Evolutionary conservation across 2,888 invertebrate species (phyloP), one percentile per base, ranked within the genome.

Genomic region (Eucera pruinosa): DNA sequence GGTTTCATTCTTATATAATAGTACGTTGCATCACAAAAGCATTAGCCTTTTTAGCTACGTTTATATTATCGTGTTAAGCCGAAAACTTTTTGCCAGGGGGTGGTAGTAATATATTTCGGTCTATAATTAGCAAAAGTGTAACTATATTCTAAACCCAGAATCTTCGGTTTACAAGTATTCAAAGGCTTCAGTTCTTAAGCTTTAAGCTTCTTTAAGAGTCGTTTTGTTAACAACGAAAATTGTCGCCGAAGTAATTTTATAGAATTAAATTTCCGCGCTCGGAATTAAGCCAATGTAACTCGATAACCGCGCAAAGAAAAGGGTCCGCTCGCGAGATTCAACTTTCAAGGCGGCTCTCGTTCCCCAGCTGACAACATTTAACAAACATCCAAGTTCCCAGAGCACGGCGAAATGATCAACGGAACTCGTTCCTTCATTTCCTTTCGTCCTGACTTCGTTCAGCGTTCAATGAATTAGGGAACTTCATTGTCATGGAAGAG

Each of bases 371-470:
- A 50, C 73, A 74, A 72, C 62, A 45, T 72, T 74, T 64, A 74
- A 74, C 74, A 74, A 74, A 74, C 73, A 52, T 23, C 27, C 73
- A 50, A 74, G 62, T 57, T 62, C 27, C 33, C 45, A 36, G 41
- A 55, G 55, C 25, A 11, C 11, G 20, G 45, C 72, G 57, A 74
- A 64, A 72, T 72, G 74, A 74, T 57, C 57, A 74, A 74, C 72
- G 73, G 15, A 48, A 25, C 43, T 13, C 13, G 55, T 36, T 25
- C 43, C 43, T 64, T 52, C 57, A 18, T 74, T 72, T 71, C 74
- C 50, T 25, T 48, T 71, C 50, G 62, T 30, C 11, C 43, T 20
- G 43, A 48, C 55, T 57, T 57, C 18, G 25, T 45, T 62, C 41
- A 33, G 39, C 54, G 72, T 50, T 71, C 18, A 39, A 18, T 25